Evolutionary conservation across 2,113 vertebrate species (phyloP), one percentile per base, ranked within the genome.

Genomic region (Scophthalmus maximus): DNA sequence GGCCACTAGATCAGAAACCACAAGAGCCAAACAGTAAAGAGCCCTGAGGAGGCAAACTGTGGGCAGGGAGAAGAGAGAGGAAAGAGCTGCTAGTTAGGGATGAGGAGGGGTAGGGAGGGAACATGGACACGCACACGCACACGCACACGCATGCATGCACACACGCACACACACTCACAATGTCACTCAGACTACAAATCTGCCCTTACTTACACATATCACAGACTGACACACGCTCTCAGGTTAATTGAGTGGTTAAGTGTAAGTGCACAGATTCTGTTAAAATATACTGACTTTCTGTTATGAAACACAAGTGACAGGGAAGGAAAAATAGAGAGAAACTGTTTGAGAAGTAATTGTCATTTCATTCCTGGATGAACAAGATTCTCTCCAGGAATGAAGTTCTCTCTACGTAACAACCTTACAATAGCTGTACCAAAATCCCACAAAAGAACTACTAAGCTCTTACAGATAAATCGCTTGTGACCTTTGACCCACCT

Each of bases 1-100:
- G 97, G 96, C 98, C 97, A 97, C 96, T 99, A 99, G 95, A 99
- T 99, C 95, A 99, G 96, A 99, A 99, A 98, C 98, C 98, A 99
- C 95, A 99, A 98, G 95, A 99, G 98, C 97, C 97, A 99, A 93
- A 99, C 97, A 97, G 97, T 99, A 95, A 99, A 98, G 94, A 99
- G 96, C 95, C 97, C 97, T 96, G 97, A 99, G 95, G 98, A 99
- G 95, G 97, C 97, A 95, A 98, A 99, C 98, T 98, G 96, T 84
- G 94, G 93, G 93, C 92, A 55, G 91, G 94, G 95, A 91, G 68
- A 93, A 93, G 79, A 92, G 81, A 91, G 75, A 89, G 82, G 87
- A 87, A 63, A 91, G 76, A 88, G 85, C 91, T 89, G 91, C 92
- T 87, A 84, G 89, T 93, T 90, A 92, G 73, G 82, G 89, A 50